phyloP scores from a whole-genome alignment of 2,797 vertebrate species.

The Hippopotamyrus pictus region DNA sequence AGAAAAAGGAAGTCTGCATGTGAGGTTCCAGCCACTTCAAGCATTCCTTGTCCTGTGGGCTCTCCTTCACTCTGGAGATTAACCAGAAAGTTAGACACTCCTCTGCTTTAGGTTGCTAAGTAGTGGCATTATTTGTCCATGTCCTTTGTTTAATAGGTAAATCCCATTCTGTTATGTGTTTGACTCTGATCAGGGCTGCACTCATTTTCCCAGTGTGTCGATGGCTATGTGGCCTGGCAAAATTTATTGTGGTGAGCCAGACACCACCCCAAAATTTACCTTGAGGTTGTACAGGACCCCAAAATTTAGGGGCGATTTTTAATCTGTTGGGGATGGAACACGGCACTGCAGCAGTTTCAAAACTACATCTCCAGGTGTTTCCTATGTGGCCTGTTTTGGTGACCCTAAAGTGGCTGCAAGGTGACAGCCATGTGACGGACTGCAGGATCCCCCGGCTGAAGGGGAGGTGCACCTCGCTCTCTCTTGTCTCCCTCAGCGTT shows the following conservation, averaged over 20 bases:
- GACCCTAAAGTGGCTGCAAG: not conserved
- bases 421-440: not conserved
- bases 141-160: not conserved
- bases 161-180: not conserved
- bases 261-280: not conserved
- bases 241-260: not conserved
- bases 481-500: not conserved
- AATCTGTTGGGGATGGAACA: not conserved
- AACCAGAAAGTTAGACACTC: not conserved
- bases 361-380: not conserved
- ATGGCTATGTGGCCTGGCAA: not conserved
- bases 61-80: not conserved
- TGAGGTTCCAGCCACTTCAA: not conserved
- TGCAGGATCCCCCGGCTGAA: not conserved
- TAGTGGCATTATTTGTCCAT: not conserved
- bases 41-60: not conserved
- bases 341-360: not conserved
- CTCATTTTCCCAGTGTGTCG: not conserved
- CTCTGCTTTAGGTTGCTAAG: not conserved
- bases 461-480: not conserved
- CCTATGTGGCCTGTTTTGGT: not conserved
- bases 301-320: not conserved
- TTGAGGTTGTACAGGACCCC: not conserved
- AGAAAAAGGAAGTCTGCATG: not conserved
- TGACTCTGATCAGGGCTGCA: not conserved